Base-by-base conservation (phyloP, 2,888 invertebrate genomes). In the Pristionchus fissidentatus region DNA sequence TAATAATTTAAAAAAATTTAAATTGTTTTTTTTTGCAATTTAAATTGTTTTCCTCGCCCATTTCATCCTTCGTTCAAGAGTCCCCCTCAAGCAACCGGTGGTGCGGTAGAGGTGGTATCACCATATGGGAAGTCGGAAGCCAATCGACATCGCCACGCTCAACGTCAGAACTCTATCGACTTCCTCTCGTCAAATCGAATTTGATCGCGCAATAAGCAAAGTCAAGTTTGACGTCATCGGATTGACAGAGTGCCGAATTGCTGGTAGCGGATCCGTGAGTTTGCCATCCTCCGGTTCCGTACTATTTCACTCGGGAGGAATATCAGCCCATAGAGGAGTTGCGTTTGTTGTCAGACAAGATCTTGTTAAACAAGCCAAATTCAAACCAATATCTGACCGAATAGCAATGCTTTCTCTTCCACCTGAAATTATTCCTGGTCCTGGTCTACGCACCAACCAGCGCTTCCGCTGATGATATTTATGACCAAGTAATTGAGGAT, bases 371-470 rank as follows among this genome's bases (percentile, higher is more conserved):
- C 26, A 73, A 43, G 22, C 70, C 43, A 43, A 73, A 26, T 73
- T 73, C n/a, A 41, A 26, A n/a, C 41, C 70, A 43, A 41, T 73
- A 19, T n/a, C 8, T 5, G 70, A 73, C 13, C 22, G 70, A 2
- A 15, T 73, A 43, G 70, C 70, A n/a, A 26, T 22, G 3, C 66
- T 66, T 1, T 3, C 1, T 4, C n/a, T 66, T 15, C 66, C 70
- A 4, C 41, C 70, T 22, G 43, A 77, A 77, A 32, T 49, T 77
- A 1, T 19, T 32, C 26, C 7, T 77, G 3, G 35, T 77, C 1
- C 49, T 77, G 7, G 32, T 77, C 26, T 77, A 77, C 22, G 77
- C 77, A 22, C 77, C 77, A 15, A 77, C 77, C n/a, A 35, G 35
- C 10, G 35, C 46, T 5, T 77, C 77, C 1, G 13, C 77, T 3